A percentile compares a stretch with the other conserved stretches of the same genome.
phyloP scores from a whole-genome alignment of 2,888 invertebrate species.

The Zygogramma bicolorata region DNA sequence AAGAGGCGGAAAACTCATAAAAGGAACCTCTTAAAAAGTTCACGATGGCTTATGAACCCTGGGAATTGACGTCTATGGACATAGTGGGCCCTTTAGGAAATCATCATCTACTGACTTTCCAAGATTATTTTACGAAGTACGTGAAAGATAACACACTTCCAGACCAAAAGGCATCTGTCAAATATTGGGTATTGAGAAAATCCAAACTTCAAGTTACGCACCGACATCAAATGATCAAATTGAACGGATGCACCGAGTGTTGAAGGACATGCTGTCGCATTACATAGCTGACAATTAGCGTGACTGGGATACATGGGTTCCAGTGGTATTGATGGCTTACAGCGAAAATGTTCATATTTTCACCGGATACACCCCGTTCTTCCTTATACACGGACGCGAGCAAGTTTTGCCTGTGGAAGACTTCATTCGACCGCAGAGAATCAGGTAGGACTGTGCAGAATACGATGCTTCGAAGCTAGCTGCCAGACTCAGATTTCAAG shows the following conservation, averaged over 20 bases:
- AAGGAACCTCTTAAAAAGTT: conserved; percentile 45
- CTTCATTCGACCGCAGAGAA: conserved; percentile 31
- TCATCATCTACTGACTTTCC: conserved; percentile 30
- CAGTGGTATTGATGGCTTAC: conserved; percentile 11
- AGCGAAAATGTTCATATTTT: conserved; percentile 18
- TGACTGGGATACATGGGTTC: conserved; percentile 12
- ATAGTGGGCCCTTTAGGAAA: too few relatives aligned
- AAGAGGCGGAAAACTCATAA: conserved; percentile 46
- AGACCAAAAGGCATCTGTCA: conserved; percentile 35
- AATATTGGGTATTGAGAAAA: conserved; percentile 11
- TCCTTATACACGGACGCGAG: conserved; percentile 45
- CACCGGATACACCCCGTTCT: conserved; percentile 45
- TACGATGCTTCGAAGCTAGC: conserved; percentile 42
- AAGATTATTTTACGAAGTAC: conserved; percentile 51
- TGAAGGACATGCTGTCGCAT: conserved; percentile 7
- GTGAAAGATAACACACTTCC: conserved; percentile 52
- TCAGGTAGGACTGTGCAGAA: conserved; percentile 36
- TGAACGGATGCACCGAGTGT: conserved; percentile 14
- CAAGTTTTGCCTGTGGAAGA: conserved; percentile 40
- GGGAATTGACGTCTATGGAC: conserved; percentile 34
- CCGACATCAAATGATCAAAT: conserved; percentile 10
- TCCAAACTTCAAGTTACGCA: conserved; percentile 1
- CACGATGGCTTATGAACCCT: conserved; percentile 40
- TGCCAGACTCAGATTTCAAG: conserved; percentile 17
- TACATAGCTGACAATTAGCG: neutral